phyloP scores from a whole-genome alignment of 2,113 vertebrate genomes.

The Ameiurus melas region DNA sequence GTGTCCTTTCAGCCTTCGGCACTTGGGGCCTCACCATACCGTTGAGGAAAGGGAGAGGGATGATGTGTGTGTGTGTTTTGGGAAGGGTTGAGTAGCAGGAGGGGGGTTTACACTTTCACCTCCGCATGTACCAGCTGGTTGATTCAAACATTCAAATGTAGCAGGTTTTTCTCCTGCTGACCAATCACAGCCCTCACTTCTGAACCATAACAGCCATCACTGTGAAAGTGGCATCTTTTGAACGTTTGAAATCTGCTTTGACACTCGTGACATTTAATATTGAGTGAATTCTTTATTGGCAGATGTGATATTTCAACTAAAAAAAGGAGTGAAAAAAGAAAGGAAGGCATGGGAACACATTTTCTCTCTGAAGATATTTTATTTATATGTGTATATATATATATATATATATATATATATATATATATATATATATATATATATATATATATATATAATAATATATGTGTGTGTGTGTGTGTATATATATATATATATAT shows the following conservation, averaged over 20 bases:
- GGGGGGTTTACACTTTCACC: constrained; percentile 33
- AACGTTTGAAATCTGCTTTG: constrained; percentile 37
- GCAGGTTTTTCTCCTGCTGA: constrained; percentile 26
- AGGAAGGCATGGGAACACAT: neutral
- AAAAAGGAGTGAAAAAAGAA: neutral
- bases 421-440: neutral
- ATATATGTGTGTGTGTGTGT: too few species aligned
- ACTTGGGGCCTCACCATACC: constrained; percentile 49
- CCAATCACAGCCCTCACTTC: constrained; percentile 48
- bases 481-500: too few species aligned
- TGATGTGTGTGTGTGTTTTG: constrained; percentile 34
- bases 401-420: neutral
- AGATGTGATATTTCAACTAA: neutral
- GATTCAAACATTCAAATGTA: constrained; percentile 65
- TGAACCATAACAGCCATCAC: constrained; percentile 31
- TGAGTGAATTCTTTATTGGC: neutral
- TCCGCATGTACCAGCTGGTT: constrained; percentile 60
- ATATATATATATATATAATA: too few species aligned
- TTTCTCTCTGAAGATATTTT: too few species aligned
- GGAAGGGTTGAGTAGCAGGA: neutral
- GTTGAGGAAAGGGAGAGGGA: neutral
- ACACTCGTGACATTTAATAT: constrained; percentile 36
- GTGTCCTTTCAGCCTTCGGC: constrained; percentile 59
- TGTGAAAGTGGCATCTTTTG: constrained; percentile 41
- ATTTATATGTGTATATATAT: neutral